Evolutionary conservation across 2,797 vertebrate species (phyloP), one percentile per base, ranked within the genome.

Genomic region (Spinibarbus caldwelli): DNA sequence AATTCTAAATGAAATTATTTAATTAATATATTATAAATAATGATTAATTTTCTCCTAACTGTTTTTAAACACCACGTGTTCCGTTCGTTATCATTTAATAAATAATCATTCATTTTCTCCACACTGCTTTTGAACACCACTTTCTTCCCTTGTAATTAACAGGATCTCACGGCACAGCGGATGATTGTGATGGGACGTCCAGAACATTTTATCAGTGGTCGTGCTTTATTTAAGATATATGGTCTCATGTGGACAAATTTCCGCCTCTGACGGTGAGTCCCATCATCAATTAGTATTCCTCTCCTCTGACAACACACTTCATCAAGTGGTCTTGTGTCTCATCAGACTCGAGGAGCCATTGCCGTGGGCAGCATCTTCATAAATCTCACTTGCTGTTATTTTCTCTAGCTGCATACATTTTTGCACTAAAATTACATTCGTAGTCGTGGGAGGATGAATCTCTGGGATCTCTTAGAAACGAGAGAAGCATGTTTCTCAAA

Each of bases 341-440:
- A 88, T 90, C 88, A 88, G 81, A 76, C 71, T 82, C 47, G 38
- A 82, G 70, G 80, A 84, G 80, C 62, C 59, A 80, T 85, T 84
- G 83, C 78, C 85, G 75, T 81, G 71, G 89, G 88, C 78, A 66
- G 75, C 86, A 87, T 89, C 75, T 73, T 86, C 90, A 91, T 91
- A 90, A 93, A 91, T 82, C 66, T 67, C 82, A 73, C 45, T 76
- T 23, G n/a, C 43, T 45, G 54, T 38, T 52, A 38, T 76, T 81
- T 62, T 78, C 64, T 68, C 62, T 45, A 38, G 66, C 76, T 54
- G 62, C 45, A 47, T 78, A 76, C 26, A 82, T 67, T 67, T 80
- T n/a, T 23, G 29, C 52, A 41, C 67, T 57, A 57, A 71, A 77
- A 88, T 82, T 84, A 71, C 67, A 71, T 81, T 81, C 5, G 0